Base-by-base conservation (phyloP, 2,797 vertebrate genomes). In the Anguilla anguilla region DNA sequence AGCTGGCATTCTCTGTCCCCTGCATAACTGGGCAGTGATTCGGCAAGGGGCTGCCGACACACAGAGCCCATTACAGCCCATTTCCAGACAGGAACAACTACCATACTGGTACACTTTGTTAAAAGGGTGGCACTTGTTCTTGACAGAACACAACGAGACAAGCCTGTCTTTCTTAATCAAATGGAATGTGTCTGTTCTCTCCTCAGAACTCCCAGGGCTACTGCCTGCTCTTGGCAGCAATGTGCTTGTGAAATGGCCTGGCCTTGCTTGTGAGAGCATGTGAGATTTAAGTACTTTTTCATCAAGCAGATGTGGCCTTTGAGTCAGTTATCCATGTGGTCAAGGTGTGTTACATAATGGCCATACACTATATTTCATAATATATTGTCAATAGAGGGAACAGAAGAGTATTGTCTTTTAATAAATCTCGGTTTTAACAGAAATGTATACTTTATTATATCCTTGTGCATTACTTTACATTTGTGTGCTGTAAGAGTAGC, bases 161-260 rank as follows among this genome's bases (percentile, higher is more conserved):
- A 4, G 43, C 46, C 79, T 46, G 3, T 39, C 74, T 77, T 77
- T n/a, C 79, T n/a, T 28, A n/a, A 82, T 82, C 79, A 28, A n/a
- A 25, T 82, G 79, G 79, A 82, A 82, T 82, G 79, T 10, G 19
- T 51, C n/a, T 51, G 2, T 51, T 82, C 46, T 82, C 2, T 10
- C 3, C 79, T n/a, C 22, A n/a, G n/a, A 82, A 82, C 22, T 49
- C 79, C 46, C 51, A 22, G 4, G 79, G 43, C 25, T 51, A 22
- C 79, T 82, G 46, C 79, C 39, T 57, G 49, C 25, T 46, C 13
- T 31, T 39, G 72, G 49, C 72, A 49, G 69, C 72, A 57, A n/a
- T 86, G 72, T 22, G 43, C 61, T 90, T 88, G 89, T 79, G 69
- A 84, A 84, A 86, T 88, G 6, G n/a, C 19, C 85, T 55, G 35